Conservation (phyloP, 2,113 vertebrate genomes). For the Barnardius zonarius region DNA sequence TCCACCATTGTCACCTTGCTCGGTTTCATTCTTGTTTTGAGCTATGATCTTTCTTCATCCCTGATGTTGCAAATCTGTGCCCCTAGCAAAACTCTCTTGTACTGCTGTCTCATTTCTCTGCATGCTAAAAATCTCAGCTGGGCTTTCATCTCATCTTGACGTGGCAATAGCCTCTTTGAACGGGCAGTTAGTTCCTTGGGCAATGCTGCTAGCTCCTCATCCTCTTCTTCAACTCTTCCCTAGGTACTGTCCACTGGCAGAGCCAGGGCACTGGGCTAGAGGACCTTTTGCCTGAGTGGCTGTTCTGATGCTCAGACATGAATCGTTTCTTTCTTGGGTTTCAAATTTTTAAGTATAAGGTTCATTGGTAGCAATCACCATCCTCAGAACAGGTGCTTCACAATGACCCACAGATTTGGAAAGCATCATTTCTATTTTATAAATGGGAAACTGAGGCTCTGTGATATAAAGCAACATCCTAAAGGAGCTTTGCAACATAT, state of each 20-base stretch:
- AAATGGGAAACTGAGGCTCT: neutral
- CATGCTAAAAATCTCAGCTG: neutral
- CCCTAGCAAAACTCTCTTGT: neutral
- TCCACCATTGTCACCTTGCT: neutral
- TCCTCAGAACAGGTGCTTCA: neutral
- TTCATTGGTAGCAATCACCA: neutral
- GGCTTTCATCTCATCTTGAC: neutral
- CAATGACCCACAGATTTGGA: neutral
- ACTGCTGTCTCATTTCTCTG: neutral
- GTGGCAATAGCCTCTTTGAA: neutral
- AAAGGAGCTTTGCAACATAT: neutral
- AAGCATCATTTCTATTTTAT: neutral
- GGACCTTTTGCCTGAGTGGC: neutral
- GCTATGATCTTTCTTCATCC: neutral
- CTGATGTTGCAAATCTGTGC: neutral
- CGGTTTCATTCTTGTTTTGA: rapidly evolving
- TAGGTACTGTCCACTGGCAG: neutral
- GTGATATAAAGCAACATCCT: neutral
- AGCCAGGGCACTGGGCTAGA: neutral
- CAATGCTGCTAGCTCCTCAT: neutral
- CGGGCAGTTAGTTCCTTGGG: neutral
- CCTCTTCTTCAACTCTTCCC: neutral
- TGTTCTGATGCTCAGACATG: neutral
- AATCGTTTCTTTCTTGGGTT: neutral
- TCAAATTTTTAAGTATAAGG: neutral